Evolutionary conservation across 2,888 invertebrate genomes (phyloP), one percentile per base, ranked within the genome.

Genomic region (Ophion costatus): DNA sequence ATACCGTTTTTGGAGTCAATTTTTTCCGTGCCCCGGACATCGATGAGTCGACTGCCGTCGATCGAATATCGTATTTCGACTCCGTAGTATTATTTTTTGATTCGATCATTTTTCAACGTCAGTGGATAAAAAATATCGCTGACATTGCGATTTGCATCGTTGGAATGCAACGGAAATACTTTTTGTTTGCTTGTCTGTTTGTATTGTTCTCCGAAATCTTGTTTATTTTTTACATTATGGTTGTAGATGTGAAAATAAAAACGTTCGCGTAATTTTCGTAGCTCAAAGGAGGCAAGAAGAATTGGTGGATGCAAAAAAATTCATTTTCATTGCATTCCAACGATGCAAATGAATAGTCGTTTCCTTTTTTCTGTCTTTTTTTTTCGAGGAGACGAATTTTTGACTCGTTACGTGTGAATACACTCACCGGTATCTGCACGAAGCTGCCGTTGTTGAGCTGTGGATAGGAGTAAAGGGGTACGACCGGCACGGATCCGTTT

Each of bases 401-500:
- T 61, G 24, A 38, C 69, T 10, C 1, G 74, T 51, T 51, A 51
- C 51, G 51, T 51, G 51, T 51, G 14, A 51, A 17, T 17, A 51
- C 5, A 96, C 97, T 97, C 94, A 98, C 98, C 95, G 98, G 98
- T 95, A 98, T 98, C 95, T 98, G 98, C 89, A 98, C 96, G 94
- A 97, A 96, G 69, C 97, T 96, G 87, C 98, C 98, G 94, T 98
- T 98, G 94, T 97, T 97, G 91, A 97, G 94, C 89, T 97, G 96
- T 71, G 97, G 96, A 94, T 98, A 98, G 75, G 98, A 97, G 89
- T 97, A 98, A 66, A 98, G 95, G 29, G 98, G 98, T 86, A 98
- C 97, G 7, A 98, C 98, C 69, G 98, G 98, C 74, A 98, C 97
- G 66, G 96, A 96, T 83, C 97, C 97, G 93, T 98, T 98, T 94